These are phyloP conservation scores for Oncopeltus fasciatus DNA, from an alignment of 1,140 invertebrate species.

Conservation along the genomic window DNA sequence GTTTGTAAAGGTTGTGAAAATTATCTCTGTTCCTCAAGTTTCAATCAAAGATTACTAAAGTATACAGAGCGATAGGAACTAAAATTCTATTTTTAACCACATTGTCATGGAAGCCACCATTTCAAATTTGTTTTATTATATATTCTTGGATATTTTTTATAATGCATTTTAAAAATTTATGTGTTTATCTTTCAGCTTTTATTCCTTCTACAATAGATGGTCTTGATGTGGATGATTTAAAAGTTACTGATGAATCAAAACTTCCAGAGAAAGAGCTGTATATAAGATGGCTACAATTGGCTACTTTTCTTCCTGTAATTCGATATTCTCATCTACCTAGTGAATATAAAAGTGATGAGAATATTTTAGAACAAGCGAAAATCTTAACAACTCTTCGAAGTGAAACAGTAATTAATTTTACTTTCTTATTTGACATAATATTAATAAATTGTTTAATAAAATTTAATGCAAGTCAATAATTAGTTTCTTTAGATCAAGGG, in stretches of 20 bases:
- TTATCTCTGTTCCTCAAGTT: too few species aligned
- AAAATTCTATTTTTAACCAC: too few species aligned
- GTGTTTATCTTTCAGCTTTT: neutral
- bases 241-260: slow-evolving; percentile 13
- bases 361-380: slow-evolving; percentile 60
- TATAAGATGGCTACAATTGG: slow-evolving; percentile 83
- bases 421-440: neutral
- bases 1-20: too few species aligned
- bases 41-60: too few species aligned
- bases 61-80: too few species aligned
- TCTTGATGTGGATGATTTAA: slow-evolving; percentile 17
- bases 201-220: neutral
- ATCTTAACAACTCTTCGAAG: slow-evolving; percentile 58
- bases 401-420: slow-evolving; percentile 39
- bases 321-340: slow-evolving; percentile 80
- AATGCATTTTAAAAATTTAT: too few species aligned
- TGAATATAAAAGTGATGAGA: slow-evolving; percentile 58
- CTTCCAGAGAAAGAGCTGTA: slow-evolving; percentile 52
- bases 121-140: too few species aligned
- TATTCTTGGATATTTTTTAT: too few species aligned
- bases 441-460: neutral
- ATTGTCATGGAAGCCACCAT: too few species aligned
- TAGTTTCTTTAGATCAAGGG: too few species aligned
- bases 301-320: slow-evolving; percentile 82
- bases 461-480: too few species aligned